phyloP scores from a whole-genome alignment of 1,140 invertebrate species.

The Nasonia vitripennis region DNA sequence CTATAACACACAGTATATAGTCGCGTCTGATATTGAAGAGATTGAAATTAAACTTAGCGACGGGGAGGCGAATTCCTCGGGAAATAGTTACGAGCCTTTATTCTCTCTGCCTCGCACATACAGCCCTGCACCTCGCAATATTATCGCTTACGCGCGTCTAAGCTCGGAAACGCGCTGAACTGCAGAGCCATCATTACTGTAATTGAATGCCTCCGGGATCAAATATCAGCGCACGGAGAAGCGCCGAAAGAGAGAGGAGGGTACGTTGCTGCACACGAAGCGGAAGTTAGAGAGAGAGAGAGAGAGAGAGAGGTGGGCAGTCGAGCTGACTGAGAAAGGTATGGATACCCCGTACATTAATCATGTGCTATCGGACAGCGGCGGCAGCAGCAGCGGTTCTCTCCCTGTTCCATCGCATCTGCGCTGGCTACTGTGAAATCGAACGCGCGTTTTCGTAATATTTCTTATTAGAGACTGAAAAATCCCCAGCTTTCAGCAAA shows the following conservation, averaged over 20 bases:
- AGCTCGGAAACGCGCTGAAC: too few relatives aligned
- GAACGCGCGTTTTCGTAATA: conserved; percentile 32
- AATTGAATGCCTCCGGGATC: conserved; percentile 60
- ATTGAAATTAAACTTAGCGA: not conserved
- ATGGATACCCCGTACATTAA: not conserved
- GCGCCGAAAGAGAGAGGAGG: conserved; percentile 3
- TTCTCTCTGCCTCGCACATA: too few relatives aligned
- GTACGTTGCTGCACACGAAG: not conserved
- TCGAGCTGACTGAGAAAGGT: not conserved
- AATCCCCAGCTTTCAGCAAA: too few relatives aligned
- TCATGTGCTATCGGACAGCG: conserved; percentile 40
- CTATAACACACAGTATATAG: too few relatives aligned
- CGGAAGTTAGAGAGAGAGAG: conserved; percentile 25
- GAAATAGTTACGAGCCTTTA: too few relatives aligned
- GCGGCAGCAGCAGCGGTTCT: conserved; percentile 48
- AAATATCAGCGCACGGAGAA: conserved; percentile 55
- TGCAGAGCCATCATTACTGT: conserved; percentile 51
- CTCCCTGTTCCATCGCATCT: conserved; percentile 53
- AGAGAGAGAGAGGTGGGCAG: not conserved
- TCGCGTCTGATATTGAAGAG: not conserved
- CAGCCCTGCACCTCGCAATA: not conserved
- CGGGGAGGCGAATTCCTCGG: too few relatives aligned
- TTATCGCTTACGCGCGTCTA: conserved; percentile 18
- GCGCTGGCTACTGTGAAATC: conserved; percentile 48
- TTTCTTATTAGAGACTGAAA: too few relatives aligned